phyloP scores from a whole-genome alignment of 2,888 invertebrate genomes.

The Harpalus rubripes region DNA sequence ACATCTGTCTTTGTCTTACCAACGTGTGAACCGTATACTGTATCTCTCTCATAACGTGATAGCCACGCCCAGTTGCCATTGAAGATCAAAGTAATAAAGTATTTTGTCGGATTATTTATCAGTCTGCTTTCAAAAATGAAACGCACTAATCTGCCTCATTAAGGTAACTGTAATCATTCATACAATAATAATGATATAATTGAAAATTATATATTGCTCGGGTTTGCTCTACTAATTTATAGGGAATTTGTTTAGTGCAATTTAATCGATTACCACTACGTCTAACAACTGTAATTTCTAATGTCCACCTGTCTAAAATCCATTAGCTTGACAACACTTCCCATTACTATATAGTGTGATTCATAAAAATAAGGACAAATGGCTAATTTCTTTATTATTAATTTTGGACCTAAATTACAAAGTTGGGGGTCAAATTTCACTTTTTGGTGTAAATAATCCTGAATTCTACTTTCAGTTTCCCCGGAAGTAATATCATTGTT shows the following conservation, averaged over 20 bases:
- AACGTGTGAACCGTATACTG: not conserved
- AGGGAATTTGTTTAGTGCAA: not conserved
- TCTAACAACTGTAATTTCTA: not conserved
- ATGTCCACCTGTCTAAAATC: not conserved
- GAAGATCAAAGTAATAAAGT: conserved; percentile 66
- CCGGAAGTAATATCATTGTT: no score
- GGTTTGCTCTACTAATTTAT: conserved; percentile 20
- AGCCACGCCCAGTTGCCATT: conserved; percentile 63
- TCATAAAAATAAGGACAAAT: no score
- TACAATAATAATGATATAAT: conserved; percentile 66
- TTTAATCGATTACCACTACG: not conserved
- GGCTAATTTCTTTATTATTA: no score
- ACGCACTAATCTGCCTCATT: conserved; percentile 66
- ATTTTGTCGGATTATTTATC: conserved; percentile 68
- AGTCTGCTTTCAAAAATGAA: conserved; percentile 66
- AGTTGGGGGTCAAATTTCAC: no score
- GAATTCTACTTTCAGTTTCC: no score
- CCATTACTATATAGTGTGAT: no score
- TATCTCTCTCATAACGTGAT: conserved; percentile 27
- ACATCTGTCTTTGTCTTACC: conserved; percentile 22
- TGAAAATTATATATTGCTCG: conserved; percentile 64
- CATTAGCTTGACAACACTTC: no score
- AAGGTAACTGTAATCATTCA: conserved; percentile 62
- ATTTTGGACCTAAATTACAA: no score
- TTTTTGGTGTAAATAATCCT: no score